Evolutionary conservation across 23 tunicate genomes (phyloP), one percentile per base, ranked within the genome.

Genomic region (Ascidia mentula): DNA sequence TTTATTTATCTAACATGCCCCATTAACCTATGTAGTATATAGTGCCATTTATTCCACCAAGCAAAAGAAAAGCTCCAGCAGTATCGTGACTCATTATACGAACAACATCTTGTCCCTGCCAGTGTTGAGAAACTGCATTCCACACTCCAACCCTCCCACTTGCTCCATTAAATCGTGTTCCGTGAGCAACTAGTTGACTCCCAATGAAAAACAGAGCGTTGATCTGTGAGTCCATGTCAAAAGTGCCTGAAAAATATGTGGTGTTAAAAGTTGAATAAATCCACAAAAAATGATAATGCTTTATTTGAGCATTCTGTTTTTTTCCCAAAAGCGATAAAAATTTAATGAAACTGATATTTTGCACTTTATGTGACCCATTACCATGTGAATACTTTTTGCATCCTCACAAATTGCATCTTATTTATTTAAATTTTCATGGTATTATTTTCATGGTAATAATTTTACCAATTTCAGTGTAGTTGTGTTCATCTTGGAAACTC

Each of bases 121-220:
- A 93, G 79, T 93, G 93, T 72, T 93, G 98, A 13, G 98, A 93
- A 37, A 93, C 94, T 18, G 98, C 98, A 36, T 93, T 93, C 98
- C 98, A 93, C 18, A 93, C 98, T 24, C 98, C 98, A 13, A 93
- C 98, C 60, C 89, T 79, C 0, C 97, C 92, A 3, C 90, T 85
- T n/a, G 33, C 45, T 0, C 87, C 84, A 53, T 79, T 72, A 18
- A 73, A 39, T 12, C 59, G 72, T 24, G 82, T 40, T 18, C 87
- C 87, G 37, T 82, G 83, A 6, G 98, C 82, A 26, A 93, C 98
- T 46, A 93, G 74, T 46, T 93, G 98, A 60, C 98, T 93, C 12
- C 98, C 98, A 40, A 93, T 93, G 70, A 93, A 93, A 71, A 93
- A 88, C 34, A 93, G 79, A 1, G 89, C 84, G 40, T 88, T 87